Base-by-base conservation (phyloP, 2,797 vertebrate genomes). In the Todus mexicanus region DNA sequence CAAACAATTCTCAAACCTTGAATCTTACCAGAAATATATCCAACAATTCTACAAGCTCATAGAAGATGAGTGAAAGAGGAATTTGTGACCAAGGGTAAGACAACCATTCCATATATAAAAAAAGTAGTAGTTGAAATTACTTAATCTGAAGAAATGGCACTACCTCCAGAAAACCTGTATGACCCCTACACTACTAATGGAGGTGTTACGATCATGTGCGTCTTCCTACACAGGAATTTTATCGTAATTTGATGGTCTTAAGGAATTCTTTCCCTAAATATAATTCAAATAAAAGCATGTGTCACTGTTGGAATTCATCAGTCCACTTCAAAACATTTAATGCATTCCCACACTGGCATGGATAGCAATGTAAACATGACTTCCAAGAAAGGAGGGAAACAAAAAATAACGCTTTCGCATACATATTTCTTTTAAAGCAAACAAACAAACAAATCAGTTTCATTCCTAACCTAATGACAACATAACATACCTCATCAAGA, bases 311-410 rank as follows among this genome's bases (percentile, higher is more conserved):
- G 95, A 97, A 97, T 91, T 92, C 80, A 78, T 87, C 97, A 94
- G 90, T 94, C 91, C 92, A 77, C 80, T 96, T 97, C 93, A 97
- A 98, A 97, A 95, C 82, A 94, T 91, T 92, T 78, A 60, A 96
- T 89, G 81, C 60, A 84, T 96, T 97, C 93, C 93, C 91, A 85
- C 61, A 90, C 54, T 76, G 64, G 85, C 60, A 40, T 96, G 93
- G 84, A 93, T 65, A 87, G 83, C 77, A 95, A 90, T 89, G 33
- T 84, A 97, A 97, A 97, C 84, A 87, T 74, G 93, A 97, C 93
- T 94, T 95, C 94, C 81, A 74, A 84, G 88, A 95, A 95, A 75
- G 76, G 66, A 74, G 12, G 65, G 70, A 87, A 84, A 84, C 20
- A 40, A 88, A 89, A 88, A 51, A 51, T 51, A 51, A 51, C 50